phyloP scores from a whole-genome alignment of 2,888 invertebrate species.

The Nesidiocoris tenuis region DNA sequence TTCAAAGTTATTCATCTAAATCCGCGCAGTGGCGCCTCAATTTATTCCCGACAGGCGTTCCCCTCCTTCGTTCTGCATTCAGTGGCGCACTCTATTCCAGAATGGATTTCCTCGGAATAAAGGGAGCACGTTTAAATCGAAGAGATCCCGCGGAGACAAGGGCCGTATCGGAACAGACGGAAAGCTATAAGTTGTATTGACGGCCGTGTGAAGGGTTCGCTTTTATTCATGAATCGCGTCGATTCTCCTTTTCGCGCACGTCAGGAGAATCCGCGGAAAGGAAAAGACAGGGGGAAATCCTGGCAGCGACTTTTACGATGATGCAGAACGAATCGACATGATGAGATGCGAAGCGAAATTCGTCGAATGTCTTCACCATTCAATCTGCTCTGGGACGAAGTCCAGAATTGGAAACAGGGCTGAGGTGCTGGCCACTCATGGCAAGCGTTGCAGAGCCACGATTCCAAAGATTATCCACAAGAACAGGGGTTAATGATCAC shows the following conservation, averaged over 20 bases:
- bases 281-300: neutral
- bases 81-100: neutral
- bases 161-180: neutral
- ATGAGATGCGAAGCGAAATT: too few relatives aligned
- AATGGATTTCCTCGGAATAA: neutral
- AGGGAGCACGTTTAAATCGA: neutral
- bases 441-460: too few relatives aligned
- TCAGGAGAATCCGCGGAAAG: neutral
- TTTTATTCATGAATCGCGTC: neutral
- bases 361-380: too few relatives aligned
- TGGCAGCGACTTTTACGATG: neutral
- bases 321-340: neutral
- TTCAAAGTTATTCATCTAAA: neutral
- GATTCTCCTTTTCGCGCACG: neutral
- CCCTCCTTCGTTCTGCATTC: neutral
- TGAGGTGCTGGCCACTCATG: too few relatives aligned
- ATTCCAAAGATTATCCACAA: too few relatives aligned
- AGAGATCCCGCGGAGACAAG: neutral
- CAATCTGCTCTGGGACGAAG: too few relatives aligned
- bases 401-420: too few relatives aligned
- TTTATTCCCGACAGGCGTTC: neutral
- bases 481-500: too few relatives aligned
- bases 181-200: neutral
- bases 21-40: neutral
- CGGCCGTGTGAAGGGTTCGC: neutral